Conservation (phyloP, 2,888 invertebrate species). For the Meta bourneti region DNA sequence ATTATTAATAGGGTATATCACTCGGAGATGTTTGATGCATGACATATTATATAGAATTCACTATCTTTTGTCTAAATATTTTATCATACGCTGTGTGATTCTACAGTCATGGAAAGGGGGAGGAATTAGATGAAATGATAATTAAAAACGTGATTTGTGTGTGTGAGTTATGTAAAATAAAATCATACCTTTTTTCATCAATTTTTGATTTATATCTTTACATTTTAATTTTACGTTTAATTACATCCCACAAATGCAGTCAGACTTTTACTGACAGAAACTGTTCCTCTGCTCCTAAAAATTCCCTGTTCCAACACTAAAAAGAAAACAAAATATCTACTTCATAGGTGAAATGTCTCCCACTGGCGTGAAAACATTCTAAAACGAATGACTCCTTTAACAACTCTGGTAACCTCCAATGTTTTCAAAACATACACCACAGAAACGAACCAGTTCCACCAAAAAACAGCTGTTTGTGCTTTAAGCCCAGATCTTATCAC, state of each 20-base stretch:
- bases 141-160: no score
- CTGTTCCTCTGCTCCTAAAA: background rate
- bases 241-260: background rate
- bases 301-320: background rate
- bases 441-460: background rate
- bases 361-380: no score
- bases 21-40: no score
- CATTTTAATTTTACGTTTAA: background rate
- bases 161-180: no score
- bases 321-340: background rate
- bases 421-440: background rate
- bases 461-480: constrained; percentile 33
- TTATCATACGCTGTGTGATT: no score
- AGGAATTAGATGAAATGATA: no score
- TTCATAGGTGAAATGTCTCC: background rate
- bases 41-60: no score
- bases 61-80: no score
- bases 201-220: no score
- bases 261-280: background rate
- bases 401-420: background rate
- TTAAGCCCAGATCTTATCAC: constrained; percentile 45
- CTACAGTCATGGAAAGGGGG: no score
- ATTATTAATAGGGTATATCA: no score
- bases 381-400: background rate
- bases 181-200: no score